Conservation (phyloP, 2,888 invertebrate species). For the Sminthurinus aureus region DNA sequence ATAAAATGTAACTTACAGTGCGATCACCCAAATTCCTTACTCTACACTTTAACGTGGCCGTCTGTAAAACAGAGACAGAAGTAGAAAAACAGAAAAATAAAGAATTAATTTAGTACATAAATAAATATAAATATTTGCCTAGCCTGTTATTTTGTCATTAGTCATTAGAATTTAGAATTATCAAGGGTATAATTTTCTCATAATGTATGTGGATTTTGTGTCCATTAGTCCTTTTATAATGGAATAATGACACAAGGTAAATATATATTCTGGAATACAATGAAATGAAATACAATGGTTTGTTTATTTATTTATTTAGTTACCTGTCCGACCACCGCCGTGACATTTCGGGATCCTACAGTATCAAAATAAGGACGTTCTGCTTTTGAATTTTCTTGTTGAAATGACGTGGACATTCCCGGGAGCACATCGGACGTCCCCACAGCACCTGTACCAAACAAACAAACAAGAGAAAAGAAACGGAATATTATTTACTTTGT, state of each 20-base stretch:
- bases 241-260: neutral
- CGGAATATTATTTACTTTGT: neutral
- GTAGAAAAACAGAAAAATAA: neutral
- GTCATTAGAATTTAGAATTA: neutral
- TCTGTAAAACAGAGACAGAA: conserved; percentile 68
- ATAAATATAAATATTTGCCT: neutral
- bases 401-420: conserved; percentile 56
- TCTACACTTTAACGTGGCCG: conserved; percentile 79
- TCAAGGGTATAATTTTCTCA: too few species aligned
- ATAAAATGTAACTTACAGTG: conserved; percentile 71
- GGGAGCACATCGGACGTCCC: conserved; percentile 59
- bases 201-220: neutral
- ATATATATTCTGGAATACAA: neutral
- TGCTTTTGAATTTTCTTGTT: conserved; percentile 55
- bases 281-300: neutral
- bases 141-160: too few species aligned
- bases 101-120: neutral
- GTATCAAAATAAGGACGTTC: conserved; percentile 86
- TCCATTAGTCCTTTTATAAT: neutral
- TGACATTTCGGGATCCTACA: conserved; percentile 81
- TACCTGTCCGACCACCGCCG: conserved; percentile 75
- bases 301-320: neutral
- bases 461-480: conserved; percentile 18
- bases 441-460: conserved; percentile 49
- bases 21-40: conserved; percentile 87